phyloP scores from a whole-genome alignment of 2,888 invertebrate genomes.

The Coleophora deauratella region DNA sequence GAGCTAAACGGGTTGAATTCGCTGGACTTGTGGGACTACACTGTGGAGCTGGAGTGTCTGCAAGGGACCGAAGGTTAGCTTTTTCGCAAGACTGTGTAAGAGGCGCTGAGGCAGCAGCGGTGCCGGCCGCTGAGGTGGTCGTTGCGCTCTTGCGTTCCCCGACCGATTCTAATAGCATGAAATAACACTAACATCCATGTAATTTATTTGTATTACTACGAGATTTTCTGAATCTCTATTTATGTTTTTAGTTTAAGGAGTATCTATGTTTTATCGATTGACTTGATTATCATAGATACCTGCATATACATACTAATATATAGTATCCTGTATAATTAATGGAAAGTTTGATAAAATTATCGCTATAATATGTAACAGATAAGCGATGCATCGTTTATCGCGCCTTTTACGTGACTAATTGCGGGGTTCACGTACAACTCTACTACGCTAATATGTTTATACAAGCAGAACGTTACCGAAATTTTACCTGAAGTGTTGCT shows the following conservation, averaged over 20 bases:
- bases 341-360: no score
- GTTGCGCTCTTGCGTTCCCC: slow-evolving; percentile 19
- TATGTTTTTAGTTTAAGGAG: no score
- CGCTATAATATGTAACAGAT: no score
- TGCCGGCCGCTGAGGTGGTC: slow-evolving; percentile 8
- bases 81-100: slow-evolving; percentile 51
- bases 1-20: slow-evolving; percentile 77
- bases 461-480: no score
- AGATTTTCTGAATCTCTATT: slow-evolving; percentile 11
- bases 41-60: slow-evolving; percentile 86
- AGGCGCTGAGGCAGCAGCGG: slow-evolving; percentile 24
- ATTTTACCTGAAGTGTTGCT: no score
- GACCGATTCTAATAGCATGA: slow-evolving; percentile 36
- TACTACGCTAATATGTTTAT: no score
- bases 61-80: slow-evolving; percentile 83
- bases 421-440: neutral
- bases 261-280: no score
- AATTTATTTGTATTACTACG: slow-evolving; percentile 35
- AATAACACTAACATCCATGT: slow-evolving; percentile 38
- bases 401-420: neutral
- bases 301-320: no score
- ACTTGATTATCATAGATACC: no score
- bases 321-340: no score
- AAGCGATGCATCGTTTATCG: no score
- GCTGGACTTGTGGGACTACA: slow-evolving; percentile 89